Base-by-base conservation (phyloP, 2,113 vertebrate genomes). In the Ploceus nigricollis region DNA sequence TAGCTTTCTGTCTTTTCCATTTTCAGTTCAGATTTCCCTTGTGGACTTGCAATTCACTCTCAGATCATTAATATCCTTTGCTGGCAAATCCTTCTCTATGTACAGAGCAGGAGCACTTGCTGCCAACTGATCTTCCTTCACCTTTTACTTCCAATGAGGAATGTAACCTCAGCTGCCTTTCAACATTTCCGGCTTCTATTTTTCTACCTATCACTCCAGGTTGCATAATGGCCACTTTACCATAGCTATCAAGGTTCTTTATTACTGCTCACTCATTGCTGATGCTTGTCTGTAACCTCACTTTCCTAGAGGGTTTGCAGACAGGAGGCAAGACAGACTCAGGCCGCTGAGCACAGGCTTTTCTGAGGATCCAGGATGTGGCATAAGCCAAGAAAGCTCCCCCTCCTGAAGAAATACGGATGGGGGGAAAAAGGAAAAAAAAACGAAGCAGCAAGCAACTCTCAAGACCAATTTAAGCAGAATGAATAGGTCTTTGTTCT, bases 401-500 rank as follows among this genome's bases (percentile, higher is more conserved):
- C 82, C 88, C 88, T 93, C 47, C 60, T 82, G 71, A 65, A 92
- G 86, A 81, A 95, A 92, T 63, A 92, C 4, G 42, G 71, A 86
- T 2, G 0, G 23, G 40, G 21, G 24, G 5, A 1, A 2, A 27
- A 53, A 40, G 6, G 14, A 4, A 24, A 35, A 56, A 70, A 60
- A 89, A 91, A 45, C 25, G 45, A 30, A 92, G 72, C 35, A 89
- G 89, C 83, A 94, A 93, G 78, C 87, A 94, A 85, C 88, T 82
- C 85, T 92, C 92, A 93, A 88, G 82, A 92, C 78, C 80, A 90
- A 71, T 90, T 90, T 95, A 66, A 50, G 60, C 19, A 82, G 86
- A 89, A 95, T 94, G 90, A 96, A 96, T 95, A 57, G 57, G 61
- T 65, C 90, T 96, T 96, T 97, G 94, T 95, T 96, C 86, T 95